Evolutionary conservation across 1,140 invertebrate species (phyloP), one percentile per base, ranked within the genome.

Genomic region (Danaus plexippus): DNA sequence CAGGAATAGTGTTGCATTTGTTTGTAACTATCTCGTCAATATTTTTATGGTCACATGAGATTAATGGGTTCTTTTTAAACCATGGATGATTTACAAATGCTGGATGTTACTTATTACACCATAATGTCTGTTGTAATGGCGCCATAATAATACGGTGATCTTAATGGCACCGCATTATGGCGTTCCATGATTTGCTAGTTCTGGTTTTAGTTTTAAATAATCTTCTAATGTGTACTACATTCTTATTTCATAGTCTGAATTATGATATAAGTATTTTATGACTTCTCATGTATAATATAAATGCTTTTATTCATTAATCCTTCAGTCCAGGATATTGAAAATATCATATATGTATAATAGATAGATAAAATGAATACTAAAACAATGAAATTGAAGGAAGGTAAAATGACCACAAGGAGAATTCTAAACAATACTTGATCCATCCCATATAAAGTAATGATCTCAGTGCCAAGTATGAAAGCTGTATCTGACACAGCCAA

Each of bases 81-180:
- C 50, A 61, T 43, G 52, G 62, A 53, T 67, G 65, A 67, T 71
- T 68, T 67, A 69, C 61, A 65, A 63, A 66, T 51, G 52, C 60
- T 64, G 49, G 56, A 52, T 48, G 52, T 66, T 57, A 62, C 61
- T 67, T 69, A 67, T 59, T 62, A 57, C 61, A 15, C 52, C 54
- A 59, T 66, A 61, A 61, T 55, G 64, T 65, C 44, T 48, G 51
- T 49, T 53, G 44, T 70, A 63, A 70, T 65, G 58, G 61, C 44
- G 44, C 32, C 43, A 53, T 68, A 63, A 70, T 70, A 63, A 61
- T 60, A 64, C 57, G 60, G 63, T 68, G 59, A 58, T 63, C 54
- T 67, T 66, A 62, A 68, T 66, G 54, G 52, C 48, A 47, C 48
- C 49, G 60, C 56, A 47, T 63, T 51, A 63, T 58, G 57, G 54